Evolutionary conservation across 2,113 vertebrate species (phyloP), one percentile per base, ranked within the genome.

Genomic region (Fulmarus glacialis): DNA sequence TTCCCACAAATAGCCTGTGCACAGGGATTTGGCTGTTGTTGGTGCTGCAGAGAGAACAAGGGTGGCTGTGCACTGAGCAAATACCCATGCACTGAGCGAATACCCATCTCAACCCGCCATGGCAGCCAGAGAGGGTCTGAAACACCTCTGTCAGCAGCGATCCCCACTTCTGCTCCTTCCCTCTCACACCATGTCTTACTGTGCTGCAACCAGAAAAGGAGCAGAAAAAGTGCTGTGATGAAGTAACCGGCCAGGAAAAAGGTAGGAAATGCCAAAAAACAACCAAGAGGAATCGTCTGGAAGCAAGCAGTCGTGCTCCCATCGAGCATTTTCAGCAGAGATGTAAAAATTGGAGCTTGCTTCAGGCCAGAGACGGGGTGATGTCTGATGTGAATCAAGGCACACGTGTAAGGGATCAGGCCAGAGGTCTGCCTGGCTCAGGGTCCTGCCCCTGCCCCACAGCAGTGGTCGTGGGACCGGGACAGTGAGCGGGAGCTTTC

Each of bases 391-490:
- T 16, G 38, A 74, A 19, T 24, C 18, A 71, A 71, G 19, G 15
- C 23, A 42, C 8, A 8, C 0, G 0, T 14, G 17, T 22, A n/a
- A 84, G 22, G 40, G 23, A 42, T 11, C 22, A 55, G 24, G 26
- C 2, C 23, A 60, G 21, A 70, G 29, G 16, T 73, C 27, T 47
- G 20, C 26, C 15, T 14, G 45, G 22, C 26, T 59, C 43, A 24
- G 52, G 15, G 42, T 52, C 26, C 27, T 60, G 48, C 6, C 17
- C 13, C 15, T 38, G 53, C 10, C 38, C n/a, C 15, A 14, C 38
- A 64, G 38, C 8, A 36, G 21, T 1, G 3, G 27, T 34, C 0
- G 0, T 2, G 23, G 34, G 15, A 83, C 52, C 2, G 3, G 34
- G 27, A 30, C 4, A 23, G 6, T 0, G 4, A 70, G 9, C 34